Evolutionary conservation across 2,888 invertebrate species (phyloP).

Genomic region (Acrobasis suavella): DNA sequence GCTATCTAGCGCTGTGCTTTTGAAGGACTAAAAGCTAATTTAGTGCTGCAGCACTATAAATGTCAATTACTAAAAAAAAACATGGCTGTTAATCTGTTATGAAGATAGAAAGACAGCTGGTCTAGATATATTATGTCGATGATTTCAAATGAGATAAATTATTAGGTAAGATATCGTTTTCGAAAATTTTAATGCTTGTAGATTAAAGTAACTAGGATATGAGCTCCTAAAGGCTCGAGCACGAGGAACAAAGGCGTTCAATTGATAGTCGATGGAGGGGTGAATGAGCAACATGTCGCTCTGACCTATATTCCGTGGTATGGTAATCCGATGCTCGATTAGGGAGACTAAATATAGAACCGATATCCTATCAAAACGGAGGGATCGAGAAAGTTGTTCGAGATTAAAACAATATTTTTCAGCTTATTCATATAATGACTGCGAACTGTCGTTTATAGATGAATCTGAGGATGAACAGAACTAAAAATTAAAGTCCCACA

Average conservation of each 20-base stretch:
- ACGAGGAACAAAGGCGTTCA: constrained; percentile 54
- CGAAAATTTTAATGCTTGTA: constrained; percentile 26
- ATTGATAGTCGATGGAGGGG: constrained; percentile 56
- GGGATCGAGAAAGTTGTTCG: constrained; percentile 1
- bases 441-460: too few species aligned
- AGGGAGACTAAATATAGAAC: constrained; percentile 21
- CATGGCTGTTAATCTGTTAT: too few species aligned
- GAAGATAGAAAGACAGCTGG: too few species aligned
- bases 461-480: too few species aligned
- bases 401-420: background rate
- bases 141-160: too few species aligned
- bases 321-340: constrained; percentile 27
- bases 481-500: too few species aligned
- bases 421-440: background rate
- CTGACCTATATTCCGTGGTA: constrained; percentile 43
- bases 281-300: constrained; percentile 57
- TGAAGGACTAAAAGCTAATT: too few species aligned
- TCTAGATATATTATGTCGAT: too few species aligned
- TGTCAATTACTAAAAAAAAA: too few species aligned
- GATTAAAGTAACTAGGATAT: constrained; percentile 50
- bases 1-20: too few species aligned
- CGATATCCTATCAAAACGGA: constrained; percentile 8
- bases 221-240: constrained; percentile 40
- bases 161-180: too few species aligned
- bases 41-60: too few species aligned